Percentiles rank a stretch among this genome's conserved stretches.
phyloP scores from a whole-genome alignment of 1,140 invertebrate species.

The Rhyacophila brunnea region DNA sequence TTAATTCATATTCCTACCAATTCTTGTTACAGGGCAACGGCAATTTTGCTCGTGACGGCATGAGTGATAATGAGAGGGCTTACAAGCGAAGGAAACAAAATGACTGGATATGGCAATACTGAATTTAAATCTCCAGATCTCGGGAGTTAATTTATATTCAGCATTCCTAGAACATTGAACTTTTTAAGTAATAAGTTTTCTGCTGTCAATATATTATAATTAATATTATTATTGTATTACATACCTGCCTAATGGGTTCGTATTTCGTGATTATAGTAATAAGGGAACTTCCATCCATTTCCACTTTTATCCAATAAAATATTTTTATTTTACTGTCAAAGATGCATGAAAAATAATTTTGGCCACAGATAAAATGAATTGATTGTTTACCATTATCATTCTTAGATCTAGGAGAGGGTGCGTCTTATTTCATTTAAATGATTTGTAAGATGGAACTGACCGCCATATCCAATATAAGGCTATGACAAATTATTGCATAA shows the following conservation, averaged over 20 bases:
- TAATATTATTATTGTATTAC: neutral
- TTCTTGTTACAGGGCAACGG: constrained; percentile 28
- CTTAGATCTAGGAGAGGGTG: too few species aligned
- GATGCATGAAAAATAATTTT: too few species aligned
- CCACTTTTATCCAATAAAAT: too few species aligned
- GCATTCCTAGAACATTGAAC: neutral
- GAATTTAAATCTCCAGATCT: neutral
- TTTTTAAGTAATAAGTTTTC: neutral
- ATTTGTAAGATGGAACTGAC: too few species aligned
- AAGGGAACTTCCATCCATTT: too few species aligned
- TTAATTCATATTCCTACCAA: too few species aligned
- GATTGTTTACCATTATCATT: too few species aligned
- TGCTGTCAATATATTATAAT: neutral
- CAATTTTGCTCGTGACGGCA: constrained; percentile 23
- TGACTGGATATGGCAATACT: constrained; percentile 32
- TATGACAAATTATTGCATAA: too few species aligned
- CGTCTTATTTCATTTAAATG: too few species aligned
- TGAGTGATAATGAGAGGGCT: constrained; percentile 18
- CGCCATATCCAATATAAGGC: too few species aligned
- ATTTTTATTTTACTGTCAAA: too few species aligned
- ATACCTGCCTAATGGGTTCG: neutral
- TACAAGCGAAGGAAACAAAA: constrained; percentile 36
- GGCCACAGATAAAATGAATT: too few species aligned
- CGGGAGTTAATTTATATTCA: neutral
- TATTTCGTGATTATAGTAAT: neutral